A percentile compares a stretch with the other conserved stretches of the same genome.
These are phyloP conservation scores for Eleutherodactylus coqui DNA, from an alignment of 2,797 vertebrate genomes.

Conservation along the genomic window DNA sequence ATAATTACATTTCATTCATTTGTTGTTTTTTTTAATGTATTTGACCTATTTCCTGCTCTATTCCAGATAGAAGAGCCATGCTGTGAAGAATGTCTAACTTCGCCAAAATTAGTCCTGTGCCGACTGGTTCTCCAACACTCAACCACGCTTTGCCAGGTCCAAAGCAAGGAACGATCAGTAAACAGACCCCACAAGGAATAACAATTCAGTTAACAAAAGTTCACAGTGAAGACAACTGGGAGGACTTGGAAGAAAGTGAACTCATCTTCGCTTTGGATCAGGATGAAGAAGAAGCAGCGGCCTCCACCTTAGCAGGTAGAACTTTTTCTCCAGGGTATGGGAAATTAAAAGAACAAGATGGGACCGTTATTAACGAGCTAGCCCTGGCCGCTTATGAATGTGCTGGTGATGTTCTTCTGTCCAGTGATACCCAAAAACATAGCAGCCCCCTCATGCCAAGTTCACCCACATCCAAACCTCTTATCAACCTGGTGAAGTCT, in stretches of 20 bases:
- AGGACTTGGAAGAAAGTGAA: constrained; percentile 74
- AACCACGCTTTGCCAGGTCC: constrained; percentile 37
- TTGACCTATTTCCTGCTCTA: neutral
- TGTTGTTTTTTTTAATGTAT: neutral
- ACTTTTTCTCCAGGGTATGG: constrained; percentile 72
- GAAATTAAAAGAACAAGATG: constrained; percentile 67
- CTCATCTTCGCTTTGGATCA: constrained; percentile 75
- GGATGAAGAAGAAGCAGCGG: constrained; percentile 73
- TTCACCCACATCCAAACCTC: constrained; percentile 74
- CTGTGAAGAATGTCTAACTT: constrained; percentile 80
- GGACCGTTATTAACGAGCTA: constrained; percentile 66
- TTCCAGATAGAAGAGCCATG: constrained; percentile 42
- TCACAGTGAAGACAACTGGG: constrained; percentile 76
- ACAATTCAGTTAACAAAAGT: constrained; percentile 77
- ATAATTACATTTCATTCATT: neutral
- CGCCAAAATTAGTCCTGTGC: constrained; percentile 64
- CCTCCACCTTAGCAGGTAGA: constrained; percentile 67
- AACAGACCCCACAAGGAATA: constrained; percentile 71
- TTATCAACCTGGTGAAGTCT: constrained; percentile 81
- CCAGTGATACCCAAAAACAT: constrained; percentile 66
- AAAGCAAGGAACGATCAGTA: constrained; percentile 26
- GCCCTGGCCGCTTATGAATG: constrained; percentile 53
- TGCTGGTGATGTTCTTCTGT: constrained; percentile 67
- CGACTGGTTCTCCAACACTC: constrained; percentile 43
- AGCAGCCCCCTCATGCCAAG: constrained; percentile 62